These are phyloP conservation scores for Zygogramma bicolorata DNA, from an alignment of 2,888 invertebrate genomes.

Conservation along the genomic window DNA sequence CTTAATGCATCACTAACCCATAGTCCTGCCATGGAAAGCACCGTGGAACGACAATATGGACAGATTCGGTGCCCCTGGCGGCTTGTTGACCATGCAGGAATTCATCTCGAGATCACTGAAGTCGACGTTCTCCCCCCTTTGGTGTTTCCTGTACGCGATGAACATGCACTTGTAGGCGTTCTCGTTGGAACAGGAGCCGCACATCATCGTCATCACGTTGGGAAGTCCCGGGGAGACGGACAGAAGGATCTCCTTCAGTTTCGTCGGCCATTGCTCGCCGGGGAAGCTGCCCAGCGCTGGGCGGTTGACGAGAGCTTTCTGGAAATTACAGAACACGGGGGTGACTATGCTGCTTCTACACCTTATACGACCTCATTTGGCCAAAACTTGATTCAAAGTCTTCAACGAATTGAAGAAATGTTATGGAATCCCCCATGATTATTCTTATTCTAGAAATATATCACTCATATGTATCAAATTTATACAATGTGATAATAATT, in stretches of 20 bases:
- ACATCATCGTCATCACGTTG: constrained; percentile 95
- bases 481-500: too few relatives aligned
- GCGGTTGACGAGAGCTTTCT: constrained; percentile 88
- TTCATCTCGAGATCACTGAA: constrained; percentile 84
- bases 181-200: constrained; percentile 97
- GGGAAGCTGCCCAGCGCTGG: constrained; percentile 97
- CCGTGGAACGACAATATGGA: constrained; percentile 90
- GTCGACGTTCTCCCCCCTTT: constrained; percentile 75
- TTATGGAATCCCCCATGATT: too few relatives aligned
- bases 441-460: too few relatives aligned
- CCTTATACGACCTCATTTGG: too few relatives aligned
- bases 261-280: constrained; percentile 86
- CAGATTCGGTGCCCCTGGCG: constrained; percentile 88
- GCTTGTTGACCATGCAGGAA: constrained; percentile 86
- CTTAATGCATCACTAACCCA: constrained; percentile 73
- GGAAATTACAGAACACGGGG: constrained; percentile 39
- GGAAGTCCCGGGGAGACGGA: constrained; percentile 77
- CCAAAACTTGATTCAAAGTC: too few relatives aligned
- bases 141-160: constrained; percentile 83
- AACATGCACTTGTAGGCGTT: constrained; percentile 96
- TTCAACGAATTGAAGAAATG: too few relatives aligned
- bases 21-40: constrained; percentile 95
- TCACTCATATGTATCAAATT: too few relatives aligned
- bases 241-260: constrained; percentile 77
- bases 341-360: too few relatives aligned